Evolutionary conservation across 2,113 vertebrate genomes (phyloP).

Genomic region (Butastur rufipennis): DNA sequence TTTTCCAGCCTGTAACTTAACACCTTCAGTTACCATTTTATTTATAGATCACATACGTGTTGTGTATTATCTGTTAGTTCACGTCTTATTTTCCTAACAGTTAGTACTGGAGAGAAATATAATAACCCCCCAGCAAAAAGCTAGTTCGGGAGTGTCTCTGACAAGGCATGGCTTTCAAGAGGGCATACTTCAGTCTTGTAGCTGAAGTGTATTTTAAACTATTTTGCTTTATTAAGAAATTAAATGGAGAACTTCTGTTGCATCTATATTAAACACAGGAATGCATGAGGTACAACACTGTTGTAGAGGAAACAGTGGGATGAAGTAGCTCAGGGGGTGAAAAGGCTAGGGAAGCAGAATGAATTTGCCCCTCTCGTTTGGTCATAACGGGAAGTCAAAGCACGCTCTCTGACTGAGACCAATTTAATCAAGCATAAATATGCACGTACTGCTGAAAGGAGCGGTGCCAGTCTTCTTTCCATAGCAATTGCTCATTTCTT

Average conservation of each 20-base stretch:
- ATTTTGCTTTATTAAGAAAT: neutral
- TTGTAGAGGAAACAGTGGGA: neutral
- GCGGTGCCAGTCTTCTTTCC: neutral
- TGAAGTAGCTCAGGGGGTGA: neutral
- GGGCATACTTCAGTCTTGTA: neutral
- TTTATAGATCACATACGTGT: neutral
- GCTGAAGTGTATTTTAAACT: neutral
- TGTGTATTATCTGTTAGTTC: neutral
- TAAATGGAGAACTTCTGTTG: neutral
- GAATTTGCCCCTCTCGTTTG: neutral
- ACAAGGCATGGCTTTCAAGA: neutral
- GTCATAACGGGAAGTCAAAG: neutral
- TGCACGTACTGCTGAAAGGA: neutral
- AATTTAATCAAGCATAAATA: neutral
- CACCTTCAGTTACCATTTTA: neutral
- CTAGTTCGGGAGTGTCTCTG: neutral
- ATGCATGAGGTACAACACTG: neutral
- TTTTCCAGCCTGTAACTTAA: neutral
- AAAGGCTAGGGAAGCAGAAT: neutral
- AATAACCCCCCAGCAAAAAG: neutral
- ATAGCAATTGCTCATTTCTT: neutral
- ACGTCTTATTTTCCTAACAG: accelerated
- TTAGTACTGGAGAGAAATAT: neutral
- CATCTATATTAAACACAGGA: neutral
- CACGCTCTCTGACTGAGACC: neutral